Conservation (phyloP, 1,140 invertebrate species). For the Armadillidium nasatum region DNA sequence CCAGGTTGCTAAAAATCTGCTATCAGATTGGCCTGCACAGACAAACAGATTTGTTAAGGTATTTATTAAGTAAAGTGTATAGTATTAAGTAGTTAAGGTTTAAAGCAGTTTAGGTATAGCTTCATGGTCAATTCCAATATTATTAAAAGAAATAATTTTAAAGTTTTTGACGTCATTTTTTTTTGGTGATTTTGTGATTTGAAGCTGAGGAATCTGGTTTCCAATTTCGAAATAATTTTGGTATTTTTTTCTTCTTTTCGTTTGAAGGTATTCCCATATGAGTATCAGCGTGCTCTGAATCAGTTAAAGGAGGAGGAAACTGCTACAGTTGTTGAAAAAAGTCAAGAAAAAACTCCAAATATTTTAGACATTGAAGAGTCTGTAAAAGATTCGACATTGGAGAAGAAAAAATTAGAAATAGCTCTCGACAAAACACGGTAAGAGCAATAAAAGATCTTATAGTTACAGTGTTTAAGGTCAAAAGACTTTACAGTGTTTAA, state of each 20-base stretch:
- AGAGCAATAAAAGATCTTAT: not conserved
- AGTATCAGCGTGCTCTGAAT: conserved; percentile 86
- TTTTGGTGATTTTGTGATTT: too few species aligned
- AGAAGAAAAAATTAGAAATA: conserved; percentile 72
- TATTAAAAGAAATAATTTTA: too few species aligned
- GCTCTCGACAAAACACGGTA: conserved; percentile 82
- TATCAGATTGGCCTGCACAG: conserved; percentile 75
- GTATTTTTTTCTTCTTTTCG: not conserved
- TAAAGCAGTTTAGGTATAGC: too few species aligned
- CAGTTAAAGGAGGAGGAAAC: conserved; percentile 58
- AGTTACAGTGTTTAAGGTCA: too few species aligned
- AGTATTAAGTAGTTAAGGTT: too few species aligned
- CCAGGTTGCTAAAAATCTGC: conserved; percentile 69
- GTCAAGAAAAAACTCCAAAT: conserved; percentile 51
- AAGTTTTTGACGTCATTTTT: too few species aligned
- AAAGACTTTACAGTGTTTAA: too few species aligned
- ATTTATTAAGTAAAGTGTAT: too few species aligned
- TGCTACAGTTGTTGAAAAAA: conserved; percentile 38
- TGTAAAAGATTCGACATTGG: conserved; percentile 65
- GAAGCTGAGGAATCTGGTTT: too few species aligned
- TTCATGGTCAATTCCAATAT: too few species aligned
- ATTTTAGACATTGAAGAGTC: conserved; percentile 84
- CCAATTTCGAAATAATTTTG: not conserved
- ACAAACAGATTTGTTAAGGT: conserved; percentile 84
- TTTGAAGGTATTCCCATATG: conserved; percentile 80